A percentile compares a stretch with the other conserved stretches of the same genome.
Conservation (phyloP, 2,888 invertebrate species). For the Tetranychus truncatus region DNA sequence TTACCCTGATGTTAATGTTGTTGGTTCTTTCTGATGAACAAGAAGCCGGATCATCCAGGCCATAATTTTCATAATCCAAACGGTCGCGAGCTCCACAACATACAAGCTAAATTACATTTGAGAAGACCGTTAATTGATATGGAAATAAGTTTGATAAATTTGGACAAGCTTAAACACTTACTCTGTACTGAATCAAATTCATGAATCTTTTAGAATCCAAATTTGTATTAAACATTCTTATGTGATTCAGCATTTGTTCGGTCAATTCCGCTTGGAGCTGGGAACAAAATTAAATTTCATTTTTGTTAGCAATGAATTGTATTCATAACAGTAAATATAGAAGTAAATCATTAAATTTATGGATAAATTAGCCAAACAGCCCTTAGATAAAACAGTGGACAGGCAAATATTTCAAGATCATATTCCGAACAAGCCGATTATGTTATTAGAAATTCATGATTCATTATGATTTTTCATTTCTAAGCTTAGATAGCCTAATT, state of each 20-base stretch:
- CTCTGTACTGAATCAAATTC: constrained; percentile 22
- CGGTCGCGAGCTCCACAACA: constrained; percentile 77
- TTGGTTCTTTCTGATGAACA: constrained; percentile 27
- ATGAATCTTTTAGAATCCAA: constrained; percentile 20
- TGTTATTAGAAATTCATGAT: too few species aligned
- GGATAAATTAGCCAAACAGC: too few species aligned
- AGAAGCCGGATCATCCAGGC: constrained; percentile 46
- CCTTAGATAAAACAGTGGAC: too few species aligned
- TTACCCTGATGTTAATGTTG: constrained; percentile 27
- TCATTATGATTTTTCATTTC: too few species aligned
- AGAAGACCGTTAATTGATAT: background rate
- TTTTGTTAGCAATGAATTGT: too few species aligned
- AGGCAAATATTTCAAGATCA: too few species aligned
- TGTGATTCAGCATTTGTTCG: constrained; percentile 24
- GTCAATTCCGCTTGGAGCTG: constrained; percentile 26
- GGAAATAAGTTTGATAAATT: background rate
- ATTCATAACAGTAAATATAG: too few species aligned
- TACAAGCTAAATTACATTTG: constrained; percentile 45
- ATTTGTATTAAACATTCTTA: constrained; percentile 20
- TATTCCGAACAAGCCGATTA: too few species aligned
- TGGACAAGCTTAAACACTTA: background rate
- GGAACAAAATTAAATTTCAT: background rate
- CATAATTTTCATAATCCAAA: constrained; percentile 45
- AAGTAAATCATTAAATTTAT: too few species aligned
- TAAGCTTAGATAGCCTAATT: too few species aligned